A percentile compares a stretch with the other conserved stretches of the same genome.
These are phyloP conservation scores for Catocala nupta DNA, from an alignment of 2,888 invertebrate genomes.

Conservation along the genomic window DNA sequence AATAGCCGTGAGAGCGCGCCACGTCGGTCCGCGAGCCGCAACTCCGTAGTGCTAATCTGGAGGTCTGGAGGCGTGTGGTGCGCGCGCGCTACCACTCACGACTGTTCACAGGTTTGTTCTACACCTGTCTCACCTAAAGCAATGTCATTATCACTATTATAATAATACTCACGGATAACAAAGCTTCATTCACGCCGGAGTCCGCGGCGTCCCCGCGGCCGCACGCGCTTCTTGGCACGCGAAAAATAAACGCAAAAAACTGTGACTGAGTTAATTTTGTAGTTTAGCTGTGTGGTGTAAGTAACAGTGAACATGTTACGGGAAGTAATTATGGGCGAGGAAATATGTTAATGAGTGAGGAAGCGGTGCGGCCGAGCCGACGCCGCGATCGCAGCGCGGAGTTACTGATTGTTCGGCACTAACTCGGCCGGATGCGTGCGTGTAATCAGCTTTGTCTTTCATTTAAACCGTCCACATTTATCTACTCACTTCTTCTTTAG, in stretches of 20 bases:
- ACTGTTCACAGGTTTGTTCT: constrained; percentile 77
- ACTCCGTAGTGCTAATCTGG: constrained; percentile 72
- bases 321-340: constrained; percentile 58
- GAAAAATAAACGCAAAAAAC: constrained; percentile 44
- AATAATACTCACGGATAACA: constrained; percentile 72
- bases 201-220: constrained; percentile 39
- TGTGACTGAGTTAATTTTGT: constrained; percentile 48
- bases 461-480: constrained; percentile 27
- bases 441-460: constrained; percentile 35
- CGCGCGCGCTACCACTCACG: constrained; percentile 70
- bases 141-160: constrained; percentile 85
- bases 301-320: constrained; percentile 45
- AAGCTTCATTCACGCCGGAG: constrained; percentile 65
- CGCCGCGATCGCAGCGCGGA: constrained; percentile 12
- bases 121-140: constrained; percentile 80
- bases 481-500: constrained; percentile 23
- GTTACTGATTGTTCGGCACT: constrained; percentile 36
- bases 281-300: constrained; percentile 40
- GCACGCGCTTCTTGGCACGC: constrained; percentile 51
- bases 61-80: constrained; percentile 80
- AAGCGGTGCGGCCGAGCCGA: constrained; percentile 25
- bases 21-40: constrained; percentile 58
- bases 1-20: constrained; percentile 73
- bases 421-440: constrained; percentile 9
- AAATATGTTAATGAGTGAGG: constrained; percentile 56